Percentiles rank a stretch among this genome's conserved stretches.
Evolutionary conservation across 2,888 invertebrate genomes (phyloP).

Genomic region (Orthonevra nobilis): DNA sequence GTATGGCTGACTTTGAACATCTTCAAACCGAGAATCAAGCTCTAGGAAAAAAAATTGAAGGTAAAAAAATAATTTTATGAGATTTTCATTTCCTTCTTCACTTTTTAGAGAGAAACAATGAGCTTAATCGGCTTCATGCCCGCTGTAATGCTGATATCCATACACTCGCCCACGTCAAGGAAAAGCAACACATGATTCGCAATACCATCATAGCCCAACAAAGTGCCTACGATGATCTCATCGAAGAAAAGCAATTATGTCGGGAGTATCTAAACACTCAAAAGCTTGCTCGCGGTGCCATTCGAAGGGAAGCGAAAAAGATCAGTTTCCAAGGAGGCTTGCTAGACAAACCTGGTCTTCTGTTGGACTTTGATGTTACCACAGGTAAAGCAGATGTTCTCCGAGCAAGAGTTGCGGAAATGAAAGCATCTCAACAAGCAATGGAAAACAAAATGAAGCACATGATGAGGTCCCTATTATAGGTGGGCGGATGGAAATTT

Average conservation of each 20-base stretch:
- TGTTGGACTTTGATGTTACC: conserved; percentile 76
- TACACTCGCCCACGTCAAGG: conserved; percentile 75
- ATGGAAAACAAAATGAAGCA: conserved; percentile 35
- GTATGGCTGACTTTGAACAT: conserved; percentile 74
- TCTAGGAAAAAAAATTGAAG: conserved; percentile 77
- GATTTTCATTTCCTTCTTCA: not conserved
- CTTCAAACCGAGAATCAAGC: conserved; percentile 75
- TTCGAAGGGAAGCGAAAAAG: conserved; percentile 71
- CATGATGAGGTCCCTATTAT: conserved; percentile 11
- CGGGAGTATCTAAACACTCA: conserved; percentile 71
- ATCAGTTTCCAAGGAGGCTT: conserved; percentile 75
- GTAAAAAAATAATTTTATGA: conserved; percentile 54
- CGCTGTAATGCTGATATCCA: conserved; percentile 74
- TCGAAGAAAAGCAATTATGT: conserved; percentile 44
- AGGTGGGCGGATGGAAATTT: no score
- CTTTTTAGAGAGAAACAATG: conserved; percentile 74
- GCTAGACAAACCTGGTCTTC: conserved; percentile 74
- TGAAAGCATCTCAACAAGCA: conserved; percentile 50
- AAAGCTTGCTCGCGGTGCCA: conserved; percentile 72
- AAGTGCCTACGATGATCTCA: conserved; percentile 36
- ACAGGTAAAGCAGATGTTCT: conserved; percentile 51
- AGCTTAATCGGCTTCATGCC: conserved; percentile 72
- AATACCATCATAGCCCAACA: conserved; percentile 58
- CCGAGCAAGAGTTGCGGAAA: conserved; percentile 32
- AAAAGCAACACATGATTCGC: conserved; percentile 73